Percentiles rank a stretch among this genome's conserved stretches.
These are phyloP conservation scores for Dioctria linearis DNA, from an alignment of 2,888 invertebrate species.

Conservation along the genomic window DNA sequence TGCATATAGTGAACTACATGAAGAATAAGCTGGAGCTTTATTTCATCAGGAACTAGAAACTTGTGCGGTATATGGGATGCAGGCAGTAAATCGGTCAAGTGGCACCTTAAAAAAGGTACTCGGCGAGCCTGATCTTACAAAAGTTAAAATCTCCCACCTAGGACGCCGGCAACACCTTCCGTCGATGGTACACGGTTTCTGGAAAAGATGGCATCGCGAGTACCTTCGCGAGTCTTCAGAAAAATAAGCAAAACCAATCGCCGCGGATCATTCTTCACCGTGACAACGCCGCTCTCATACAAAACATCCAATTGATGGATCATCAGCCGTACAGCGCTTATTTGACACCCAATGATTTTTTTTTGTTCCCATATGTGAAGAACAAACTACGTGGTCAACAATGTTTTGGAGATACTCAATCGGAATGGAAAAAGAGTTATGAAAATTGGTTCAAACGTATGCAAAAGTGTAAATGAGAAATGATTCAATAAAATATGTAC, in stretches of 20 bases:
- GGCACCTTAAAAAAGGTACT: too few relatives aligned
- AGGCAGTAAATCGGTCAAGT: too few relatives aligned
- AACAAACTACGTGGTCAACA: conserved; percentile 28
- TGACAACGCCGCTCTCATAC: conserved; percentile 58
- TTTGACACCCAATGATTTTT: conserved; percentile 33
- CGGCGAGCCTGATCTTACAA: too few relatives aligned
- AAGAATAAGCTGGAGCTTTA: too few relatives aligned
- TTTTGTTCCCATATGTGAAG: conserved; percentile 28
- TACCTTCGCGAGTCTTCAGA: conserved; percentile 56
- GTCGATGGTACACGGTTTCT: too few relatives aligned
- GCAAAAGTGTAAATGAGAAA: not conserved
- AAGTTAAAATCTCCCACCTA: too few relatives aligned
- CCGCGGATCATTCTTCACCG: conserved; percentile 55
- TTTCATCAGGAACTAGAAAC: too few relatives aligned
- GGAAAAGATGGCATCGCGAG: too few relatives aligned
- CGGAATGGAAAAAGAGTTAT: not conserved
- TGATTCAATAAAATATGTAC: too few relatives aligned
- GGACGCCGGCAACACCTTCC: too few relatives aligned
- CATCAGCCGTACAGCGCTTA: conserved; percentile 30
- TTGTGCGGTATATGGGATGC: too few relatives aligned
- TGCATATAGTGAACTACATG: too few relatives aligned
- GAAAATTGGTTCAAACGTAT: not conserved
- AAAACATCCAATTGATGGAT: conserved; percentile 9
- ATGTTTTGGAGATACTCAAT: conserved; percentile 10
- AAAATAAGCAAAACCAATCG: conserved; percentile 57